A percentile compares a stretch with the other conserved stretches of the same genome.
Evolutionary conservation across 2,797 vertebrate genomes (phyloP).

Genomic region (Gambelia wislizenii): DNA sequence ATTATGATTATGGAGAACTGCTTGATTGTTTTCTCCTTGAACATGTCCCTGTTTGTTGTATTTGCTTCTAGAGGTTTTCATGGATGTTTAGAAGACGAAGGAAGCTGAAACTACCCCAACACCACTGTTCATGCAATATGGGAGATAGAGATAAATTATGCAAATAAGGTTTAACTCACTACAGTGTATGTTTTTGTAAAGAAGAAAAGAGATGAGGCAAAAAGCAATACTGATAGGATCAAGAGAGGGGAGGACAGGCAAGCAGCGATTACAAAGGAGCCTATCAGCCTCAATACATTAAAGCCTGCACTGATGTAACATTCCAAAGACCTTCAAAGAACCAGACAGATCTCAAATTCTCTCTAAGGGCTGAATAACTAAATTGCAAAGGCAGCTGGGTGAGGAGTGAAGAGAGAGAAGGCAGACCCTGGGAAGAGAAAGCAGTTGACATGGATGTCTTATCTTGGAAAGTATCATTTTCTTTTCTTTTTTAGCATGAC

Average conservation of each 20-base stretch:
- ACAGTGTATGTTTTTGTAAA: background rate
- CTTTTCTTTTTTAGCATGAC: background rate
- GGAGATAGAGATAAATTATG: background rate
- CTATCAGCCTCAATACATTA: background rate
- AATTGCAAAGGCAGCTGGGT: background rate
- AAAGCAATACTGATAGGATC: background rate
- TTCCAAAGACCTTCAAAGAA: slow-evolving; percentile 10
- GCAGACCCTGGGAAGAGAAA: background rate
- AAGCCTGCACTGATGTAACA: background rate
- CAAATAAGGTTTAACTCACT: background rate
- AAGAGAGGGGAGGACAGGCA: background rate
- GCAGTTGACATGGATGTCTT: background rate
- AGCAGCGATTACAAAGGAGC: background rate
- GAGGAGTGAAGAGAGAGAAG: background rate
- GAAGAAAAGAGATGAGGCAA: background rate
- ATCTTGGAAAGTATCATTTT: background rate
- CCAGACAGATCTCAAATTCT: no score
- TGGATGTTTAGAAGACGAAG: background rate
- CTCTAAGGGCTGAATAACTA: background rate
- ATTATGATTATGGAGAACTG: background rate
- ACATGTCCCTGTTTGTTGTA: background rate
- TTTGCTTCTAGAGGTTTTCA: background rate
- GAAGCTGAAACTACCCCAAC: background rate
- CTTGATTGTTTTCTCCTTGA: background rate
- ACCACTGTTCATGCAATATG: background rate